Evolutionary conservation across 2,888 invertebrate genomes (phyloP), one percentile per base, ranked within the genome.

Genomic region (Drosophila mettleri): DNA sequence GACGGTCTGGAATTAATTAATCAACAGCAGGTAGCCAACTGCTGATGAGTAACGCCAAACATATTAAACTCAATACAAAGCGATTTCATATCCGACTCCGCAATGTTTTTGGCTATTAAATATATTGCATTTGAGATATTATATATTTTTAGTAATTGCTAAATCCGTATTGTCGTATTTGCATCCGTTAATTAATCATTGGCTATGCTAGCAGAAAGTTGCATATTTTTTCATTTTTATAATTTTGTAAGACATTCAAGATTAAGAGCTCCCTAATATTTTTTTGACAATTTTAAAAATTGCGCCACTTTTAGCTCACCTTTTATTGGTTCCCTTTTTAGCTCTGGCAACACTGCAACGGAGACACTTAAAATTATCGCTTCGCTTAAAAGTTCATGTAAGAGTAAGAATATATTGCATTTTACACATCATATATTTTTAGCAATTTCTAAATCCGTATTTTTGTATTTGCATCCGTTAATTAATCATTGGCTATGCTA

Each of bases 1-100:
- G 31, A 24, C 36, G 45, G 43, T 39, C 20, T 38, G 27, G 10
- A n/a, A 29, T 33, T 61, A 75, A 75, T 75, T 74, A 75, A 74
- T 74, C 76, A 74, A 70, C 55, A 59, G 66, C 74, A 52, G 58
- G 46, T 54, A 59, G 55, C 45, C 27, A 14, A 41, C 51, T 10
- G 27, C 22, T 52, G 68, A 41, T 67, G 52, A 68, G 29, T 53
- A 67, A 67, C 29, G 29, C 51, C 16, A 18, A 29, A 20, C n/a
- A n/a, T n/a, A n/a, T n/a, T 24, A 36, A 31, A 34, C 16, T 53
- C 20, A 63, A 49, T 31, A 54, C 41, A 27, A 36, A 18, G 18
- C 16, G 36, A 57, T 38, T 62, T 52, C 14, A 43, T 22, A 38
- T 48, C 16, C 12, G 9, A 29, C 3, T 33, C 7, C 24, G 16